Percentiles rank a stretch among this genome's conserved stretches.
phyloP scores from a whole-genome alignment of 2,797 vertebrate species.

The Cyclura pinguis region DNA sequence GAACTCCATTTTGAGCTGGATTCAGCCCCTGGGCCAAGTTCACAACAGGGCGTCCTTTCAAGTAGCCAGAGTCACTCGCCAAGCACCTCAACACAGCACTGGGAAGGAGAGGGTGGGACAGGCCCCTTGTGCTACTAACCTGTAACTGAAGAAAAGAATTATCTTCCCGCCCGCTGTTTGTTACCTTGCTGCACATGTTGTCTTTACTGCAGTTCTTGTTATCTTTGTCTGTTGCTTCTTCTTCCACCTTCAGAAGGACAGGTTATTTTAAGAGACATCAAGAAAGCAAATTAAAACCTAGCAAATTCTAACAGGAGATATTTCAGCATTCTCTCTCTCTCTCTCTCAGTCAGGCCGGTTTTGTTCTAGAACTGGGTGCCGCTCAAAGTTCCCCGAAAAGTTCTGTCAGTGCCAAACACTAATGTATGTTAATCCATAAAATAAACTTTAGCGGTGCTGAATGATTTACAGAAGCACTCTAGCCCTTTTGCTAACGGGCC shows the following conservation, averaged over 20 bases:
- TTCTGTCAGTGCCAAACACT: too few relatives aligned
- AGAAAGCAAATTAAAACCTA: not conserved
- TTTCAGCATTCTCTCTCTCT: not conserved
- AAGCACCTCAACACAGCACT: not conserved
- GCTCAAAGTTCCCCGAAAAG: too few relatives aligned
- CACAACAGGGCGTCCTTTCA: not conserved
- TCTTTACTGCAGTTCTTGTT: constrained; percentile 91
- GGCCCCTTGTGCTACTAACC: too few relatives aligned
- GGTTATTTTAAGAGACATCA: rapidly evolving
- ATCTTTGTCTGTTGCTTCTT: constrained; percentile 88
- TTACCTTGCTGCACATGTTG: constrained; percentile 92
- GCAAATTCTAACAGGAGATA: not conserved
- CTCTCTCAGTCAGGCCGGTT: not conserved
- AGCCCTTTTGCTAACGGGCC: too few relatives aligned
- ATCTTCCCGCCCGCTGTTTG: constrained; percentile 24
- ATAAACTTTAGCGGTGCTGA: too few relatives aligned
- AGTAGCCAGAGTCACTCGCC: not conserved
- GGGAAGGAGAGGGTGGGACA: not conserved
- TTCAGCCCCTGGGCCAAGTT: not conserved
- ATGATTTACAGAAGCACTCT: too few relatives aligned
- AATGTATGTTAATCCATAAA: too few relatives aligned
- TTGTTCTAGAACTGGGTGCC: too few relatives aligned
- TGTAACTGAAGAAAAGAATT: not conserved
- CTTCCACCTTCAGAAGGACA: constrained; percentile 82
- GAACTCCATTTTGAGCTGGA: not conserved